Evolutionary conservation across 2,888 invertebrate species (phyloP), one percentile per base, ranked within the genome.

Genomic region (Melitaea athalia): DNA sequence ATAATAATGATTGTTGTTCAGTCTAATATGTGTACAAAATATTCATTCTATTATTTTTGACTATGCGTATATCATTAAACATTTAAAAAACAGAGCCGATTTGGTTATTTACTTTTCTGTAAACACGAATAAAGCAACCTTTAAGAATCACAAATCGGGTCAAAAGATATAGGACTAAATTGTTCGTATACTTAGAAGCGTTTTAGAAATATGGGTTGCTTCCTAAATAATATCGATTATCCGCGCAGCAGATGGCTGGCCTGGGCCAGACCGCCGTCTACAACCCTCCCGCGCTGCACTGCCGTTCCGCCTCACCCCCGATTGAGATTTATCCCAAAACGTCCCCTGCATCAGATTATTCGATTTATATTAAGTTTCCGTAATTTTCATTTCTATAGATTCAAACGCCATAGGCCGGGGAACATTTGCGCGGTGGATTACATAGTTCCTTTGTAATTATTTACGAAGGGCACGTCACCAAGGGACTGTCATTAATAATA

Each of bases 281-380:
- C 81, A 79, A 83, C 83, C 86, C 85, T 83, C 84, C 86, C 86
- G 82, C 85, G 83, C 83, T 79, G 85, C 80, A 81, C 81, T 55
- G 70, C 83, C 76, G 76, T 75, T 76, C 84, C 85, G 75, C 85
- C 82, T 85, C 88, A 84, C 89, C 92, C 91, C 90, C 89, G 86
- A 91, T 90, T 87, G 85, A 91, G 88, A 91, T 90, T 89, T 89
- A 90, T 91, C 87, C 86, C 87, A 81, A 89, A 91, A 88, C 84
- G 82, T 86, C 88, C 91, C 92, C 89, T 84, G 83, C 85, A 89
- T 85, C 87, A 85, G 87, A 89, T 92, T 91, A 92, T 91, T 85
- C 90, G 89, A 90, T 91, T 92, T 92, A 91, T 91, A 92, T 91
- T 91, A 89, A 88, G 90, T 92, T 92, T 92, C 89, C 91, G 89